Evolutionary conservation across 2,797 vertebrate species (phyloP).

Genomic region (Varecia variegata): DNA sequence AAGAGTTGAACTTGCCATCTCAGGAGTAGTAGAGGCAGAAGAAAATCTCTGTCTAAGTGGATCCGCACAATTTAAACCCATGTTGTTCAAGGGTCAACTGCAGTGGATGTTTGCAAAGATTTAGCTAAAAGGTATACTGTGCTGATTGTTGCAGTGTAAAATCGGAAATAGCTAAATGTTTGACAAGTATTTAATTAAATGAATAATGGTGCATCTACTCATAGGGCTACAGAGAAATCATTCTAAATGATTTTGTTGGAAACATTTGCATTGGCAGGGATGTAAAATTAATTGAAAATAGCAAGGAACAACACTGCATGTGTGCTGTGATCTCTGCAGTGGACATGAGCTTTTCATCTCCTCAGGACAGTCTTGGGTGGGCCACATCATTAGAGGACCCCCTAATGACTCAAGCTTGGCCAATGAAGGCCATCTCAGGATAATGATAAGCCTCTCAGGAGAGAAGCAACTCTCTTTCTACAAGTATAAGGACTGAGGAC

Average conservation of each 20-base stretch:
- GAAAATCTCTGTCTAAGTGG: too few relatives aligned
- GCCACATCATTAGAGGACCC: not conserved
- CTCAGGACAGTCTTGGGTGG: not conserved
- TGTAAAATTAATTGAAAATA: not conserved
- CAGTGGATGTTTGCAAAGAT: not conserved
- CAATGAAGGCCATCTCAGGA: not conserved
- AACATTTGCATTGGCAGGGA: not conserved
- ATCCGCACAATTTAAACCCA: too few relatives aligned
- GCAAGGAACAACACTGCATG: not conserved
- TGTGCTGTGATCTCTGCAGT: not conserved
- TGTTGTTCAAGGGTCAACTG: too few relatives aligned
- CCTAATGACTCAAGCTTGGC: not conserved
- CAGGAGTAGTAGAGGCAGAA: too few relatives aligned
- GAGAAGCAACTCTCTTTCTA: not conserved
- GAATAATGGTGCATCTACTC: not conserved
- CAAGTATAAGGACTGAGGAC: not conserved
- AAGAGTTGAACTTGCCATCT: too few relatives aligned
- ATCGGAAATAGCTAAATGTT: not conserved
- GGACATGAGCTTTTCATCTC: not conserved
- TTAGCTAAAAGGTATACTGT: not conserved
- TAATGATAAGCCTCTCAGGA: not conserved
- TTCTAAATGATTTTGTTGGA: not conserved
- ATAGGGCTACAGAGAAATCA: not conserved
- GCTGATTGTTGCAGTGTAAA: not conserved
- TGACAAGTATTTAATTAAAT: not conserved